A percentile compares a stretch with the other conserved stretches of the same genome.
Evolutionary conservation across 2,888 invertebrate species (phyloP).

Genomic region (Diarsia rubi): DNA sequence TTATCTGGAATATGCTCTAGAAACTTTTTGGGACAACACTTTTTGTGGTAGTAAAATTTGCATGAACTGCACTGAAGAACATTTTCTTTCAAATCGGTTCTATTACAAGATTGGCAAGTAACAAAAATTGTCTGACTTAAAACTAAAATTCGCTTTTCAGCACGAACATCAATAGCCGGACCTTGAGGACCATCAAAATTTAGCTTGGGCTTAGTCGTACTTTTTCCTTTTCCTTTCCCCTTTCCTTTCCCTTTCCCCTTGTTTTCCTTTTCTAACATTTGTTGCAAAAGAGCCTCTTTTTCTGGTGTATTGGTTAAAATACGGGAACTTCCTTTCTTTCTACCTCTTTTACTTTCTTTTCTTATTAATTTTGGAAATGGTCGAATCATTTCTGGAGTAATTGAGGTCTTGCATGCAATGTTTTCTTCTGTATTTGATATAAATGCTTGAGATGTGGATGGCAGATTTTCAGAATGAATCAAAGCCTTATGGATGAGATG

Average conservation of each 20-base stretch:
- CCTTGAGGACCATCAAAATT: no score
- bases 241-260: conserved; percentile 1
- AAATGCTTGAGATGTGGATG: conserved; percentile 1
- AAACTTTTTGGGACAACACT: conserved; percentile 20
- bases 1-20: conserved; percentile 19
- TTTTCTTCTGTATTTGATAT: background rate
- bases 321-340: conserved; percentile 21
- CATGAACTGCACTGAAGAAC: conserved; percentile 10
- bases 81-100: no score
- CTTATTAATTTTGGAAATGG: conserved; percentile 14
- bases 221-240: conserved; percentile 5
- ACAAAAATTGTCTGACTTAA: no score
- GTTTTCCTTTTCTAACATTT: conserved; percentile 9
- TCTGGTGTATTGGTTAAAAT: conserved; percentile 9
- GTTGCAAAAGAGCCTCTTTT: conserved; percentile 5
- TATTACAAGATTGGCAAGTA: no score
- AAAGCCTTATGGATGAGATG: no score
- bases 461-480: background rate
- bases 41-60: conserved; percentile 24
- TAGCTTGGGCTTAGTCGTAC: no score
- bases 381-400: conserved; percentile 1
- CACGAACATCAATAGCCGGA: no score
- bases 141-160: no score
- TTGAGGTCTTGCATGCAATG: background rate
- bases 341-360: conserved; percentile 32